Conservation (phyloP, 2,113 vertebrate species). For the Pachypanchax playfairii region DNA sequence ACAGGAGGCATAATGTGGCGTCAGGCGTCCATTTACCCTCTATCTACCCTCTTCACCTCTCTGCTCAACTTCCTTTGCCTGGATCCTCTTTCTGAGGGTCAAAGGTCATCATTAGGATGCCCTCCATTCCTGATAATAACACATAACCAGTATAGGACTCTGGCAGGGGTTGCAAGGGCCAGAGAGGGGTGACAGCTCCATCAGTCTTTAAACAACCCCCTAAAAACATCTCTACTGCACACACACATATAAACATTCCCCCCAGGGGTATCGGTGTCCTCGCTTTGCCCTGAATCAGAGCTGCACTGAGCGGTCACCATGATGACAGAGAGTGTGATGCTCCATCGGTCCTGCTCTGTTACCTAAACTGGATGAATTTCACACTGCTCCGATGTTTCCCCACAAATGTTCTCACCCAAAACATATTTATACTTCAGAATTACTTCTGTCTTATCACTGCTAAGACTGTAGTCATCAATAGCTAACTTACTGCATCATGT, state of each 20-base stretch:
- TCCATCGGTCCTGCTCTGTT: background rate
- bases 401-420: background rate
- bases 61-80: slow-evolving; percentile 71
- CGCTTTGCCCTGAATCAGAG: slow-evolving; percentile 54
- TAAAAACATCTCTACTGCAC: slow-evolving; percentile 16
- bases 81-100: slow-evolving; percentile 65
- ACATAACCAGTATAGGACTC: slow-evolving; percentile 32
- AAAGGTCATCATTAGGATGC: slow-evolving; percentile 68
- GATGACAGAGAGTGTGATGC: slow-evolving; percentile 53
- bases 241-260: slow-evolving; percentile 19
- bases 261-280: slow-evolving; percentile 59
- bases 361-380: background rate
- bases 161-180: slow-evolving; percentile 45
- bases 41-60: slow-evolving; percentile 67
- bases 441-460: too few relatives aligned
- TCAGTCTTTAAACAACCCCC: slow-evolving; percentile 58
- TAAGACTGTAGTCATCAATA: background rate
- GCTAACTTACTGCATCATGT: background rate
- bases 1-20: slow-evolving; percentile 73
- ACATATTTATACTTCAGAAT: fast-evolving
- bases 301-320: slow-evolving; percentile 47
- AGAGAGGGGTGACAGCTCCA: slow-evolving; percentile 61
- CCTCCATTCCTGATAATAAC: slow-evolving; percentile 57
- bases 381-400: slow-evolving; percentile 1
- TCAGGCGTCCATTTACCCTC: slow-evolving; percentile 57